Conservation (phyloP, 2,888 invertebrate genomes). For the Agrotis ipsilon region DNA sequence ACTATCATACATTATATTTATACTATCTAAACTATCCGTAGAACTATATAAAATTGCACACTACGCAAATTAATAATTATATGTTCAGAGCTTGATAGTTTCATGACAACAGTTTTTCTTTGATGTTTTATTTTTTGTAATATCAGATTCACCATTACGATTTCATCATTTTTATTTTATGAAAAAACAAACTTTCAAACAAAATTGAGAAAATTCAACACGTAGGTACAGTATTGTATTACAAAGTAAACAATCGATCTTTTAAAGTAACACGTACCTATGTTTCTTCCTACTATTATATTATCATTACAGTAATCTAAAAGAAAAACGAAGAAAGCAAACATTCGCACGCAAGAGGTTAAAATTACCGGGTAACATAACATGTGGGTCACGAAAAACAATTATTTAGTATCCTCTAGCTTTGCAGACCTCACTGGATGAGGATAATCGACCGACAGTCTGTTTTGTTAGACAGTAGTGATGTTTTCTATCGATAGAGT, state of each 20-base stretch:
- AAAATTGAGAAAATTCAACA: background rate
- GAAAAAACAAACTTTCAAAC: background rate
- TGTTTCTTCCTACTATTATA: conserved; percentile 16
- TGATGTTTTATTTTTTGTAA: conserved; percentile 34
- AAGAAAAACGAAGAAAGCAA: conserved; percentile 19
- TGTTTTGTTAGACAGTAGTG: conserved; percentile 35
- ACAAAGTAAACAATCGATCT: conserved; percentile 8
- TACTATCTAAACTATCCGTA: conserved; percentile 44
- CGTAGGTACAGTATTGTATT: background rate
- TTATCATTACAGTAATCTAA: conserved; percentile 8
- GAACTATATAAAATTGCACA: conserved; percentile 54
- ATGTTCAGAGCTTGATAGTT: conserved; percentile 33
- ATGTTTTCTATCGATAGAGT: conserved; percentile 47
- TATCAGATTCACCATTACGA: conserved; percentile 7
- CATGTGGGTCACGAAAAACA: conserved; percentile 75
- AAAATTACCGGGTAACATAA: conserved; percentile 52
- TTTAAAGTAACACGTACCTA: conserved; percentile 4
- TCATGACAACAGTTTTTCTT: conserved; percentile 48
- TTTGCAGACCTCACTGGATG: conserved; percentile 39
- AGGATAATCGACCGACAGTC: conserved; percentile 43
- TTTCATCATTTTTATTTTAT: background rate
- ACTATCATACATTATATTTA: conserved; percentile 53
- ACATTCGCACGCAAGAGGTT: conserved; percentile 47
- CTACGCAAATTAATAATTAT: conserved; percentile 32
- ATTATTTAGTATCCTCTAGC: conserved; percentile 66